These are phyloP conservation scores for Coregonus suidteri DNA, from an alignment of 2,797 vertebrate genomes.

Conservation along the genomic window DNA sequence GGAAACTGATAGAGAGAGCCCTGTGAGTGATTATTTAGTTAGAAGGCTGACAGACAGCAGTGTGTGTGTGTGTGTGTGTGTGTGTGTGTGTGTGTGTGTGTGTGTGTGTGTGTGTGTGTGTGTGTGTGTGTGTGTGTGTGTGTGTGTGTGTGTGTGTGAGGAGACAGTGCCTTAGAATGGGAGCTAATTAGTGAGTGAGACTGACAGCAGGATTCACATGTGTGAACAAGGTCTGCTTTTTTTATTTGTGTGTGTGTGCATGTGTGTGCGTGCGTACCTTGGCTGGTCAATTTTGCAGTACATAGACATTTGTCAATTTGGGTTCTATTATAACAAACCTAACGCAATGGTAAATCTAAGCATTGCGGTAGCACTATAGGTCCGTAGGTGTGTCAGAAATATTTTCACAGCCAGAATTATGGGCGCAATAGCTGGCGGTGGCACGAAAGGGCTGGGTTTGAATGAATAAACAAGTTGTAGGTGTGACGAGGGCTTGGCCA, in stretches of 20 bases:
- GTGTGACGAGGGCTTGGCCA: too few species aligned
- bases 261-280: background rate
- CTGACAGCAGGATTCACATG: background rate
- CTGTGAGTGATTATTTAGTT: slow-evolving; percentile 63
- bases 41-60: background rate
- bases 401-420: too few species aligned
- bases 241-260: background rate
- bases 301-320: background rate
- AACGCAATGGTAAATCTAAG: too few species aligned
- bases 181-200: background rate
- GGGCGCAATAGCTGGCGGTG: too few species aligned
- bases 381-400: too few species aligned
- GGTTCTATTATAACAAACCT: too few species aligned
- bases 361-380: too few species aligned
- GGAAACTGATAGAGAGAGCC: slow-evolving; percentile 66
- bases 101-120: slow-evolving; percentile 1
- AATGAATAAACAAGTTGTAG: too few species aligned
- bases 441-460: too few species aligned
- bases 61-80: background rate
- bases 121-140: slow-evolving; percentile 1
- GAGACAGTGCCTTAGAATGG: background rate
- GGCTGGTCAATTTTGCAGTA: background rate
- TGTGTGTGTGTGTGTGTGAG: background rate
- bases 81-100: background rate
- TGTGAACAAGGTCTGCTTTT: background rate